Evolutionary conservation across 2,888 invertebrate species (phyloP).

Genomic region (Holacanthella duospinosa): DNA sequence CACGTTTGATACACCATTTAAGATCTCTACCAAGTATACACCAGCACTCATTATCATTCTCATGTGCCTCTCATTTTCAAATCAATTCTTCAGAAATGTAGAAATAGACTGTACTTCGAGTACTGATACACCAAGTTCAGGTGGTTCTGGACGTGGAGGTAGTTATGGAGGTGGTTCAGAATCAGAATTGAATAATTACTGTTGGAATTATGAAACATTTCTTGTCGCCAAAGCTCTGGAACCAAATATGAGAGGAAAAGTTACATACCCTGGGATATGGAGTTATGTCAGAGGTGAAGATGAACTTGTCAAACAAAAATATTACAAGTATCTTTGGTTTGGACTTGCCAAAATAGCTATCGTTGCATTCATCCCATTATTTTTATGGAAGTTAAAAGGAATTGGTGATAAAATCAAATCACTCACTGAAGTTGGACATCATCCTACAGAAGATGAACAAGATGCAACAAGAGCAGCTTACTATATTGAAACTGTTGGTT

Average conservation of each 20-base stretch:
- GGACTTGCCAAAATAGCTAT: slow-evolving; percentile 12
- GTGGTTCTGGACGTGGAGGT: neutral
- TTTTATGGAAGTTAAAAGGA: slow-evolving; percentile 17
- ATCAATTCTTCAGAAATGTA: slow-evolving; percentile 19
- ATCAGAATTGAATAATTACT: slow-evolving; percentile 17
- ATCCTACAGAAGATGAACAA: slow-evolving; percentile 5
- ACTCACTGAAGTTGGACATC: slow-evolving; percentile 2
- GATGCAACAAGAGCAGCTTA: slow-evolving; percentile 7
- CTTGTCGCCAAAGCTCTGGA: slow-evolving; percentile 17
- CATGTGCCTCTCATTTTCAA: slow-evolving; percentile 18
- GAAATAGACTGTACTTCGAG: slow-evolving; percentile 19
- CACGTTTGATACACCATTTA: slow-evolving; percentile 15
- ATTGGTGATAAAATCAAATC: slow-evolving; percentile 11
- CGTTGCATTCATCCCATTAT: slow-evolving; percentile 14
- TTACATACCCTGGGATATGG: slow-evolving; percentile 18
- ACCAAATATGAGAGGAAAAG: slow-evolving; percentile 13
- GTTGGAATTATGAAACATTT: slow-evolving; percentile 20
- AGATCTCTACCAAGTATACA: slow-evolving; percentile 20
- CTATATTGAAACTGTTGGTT: slow-evolving; percentile 16
- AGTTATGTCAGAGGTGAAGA: slow-evolving; percentile 16
- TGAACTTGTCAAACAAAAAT: slow-evolving; percentile 11
- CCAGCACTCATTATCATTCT: slow-evolving; percentile 19
- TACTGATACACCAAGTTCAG: neutral
- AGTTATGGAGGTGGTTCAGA: slow-evolving; percentile 10
- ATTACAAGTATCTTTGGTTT: slow-evolving; percentile 21